Base-by-base conservation (phyloP, 1,140 invertebrate genomes). In the Brachystomella parvula region DNA sequence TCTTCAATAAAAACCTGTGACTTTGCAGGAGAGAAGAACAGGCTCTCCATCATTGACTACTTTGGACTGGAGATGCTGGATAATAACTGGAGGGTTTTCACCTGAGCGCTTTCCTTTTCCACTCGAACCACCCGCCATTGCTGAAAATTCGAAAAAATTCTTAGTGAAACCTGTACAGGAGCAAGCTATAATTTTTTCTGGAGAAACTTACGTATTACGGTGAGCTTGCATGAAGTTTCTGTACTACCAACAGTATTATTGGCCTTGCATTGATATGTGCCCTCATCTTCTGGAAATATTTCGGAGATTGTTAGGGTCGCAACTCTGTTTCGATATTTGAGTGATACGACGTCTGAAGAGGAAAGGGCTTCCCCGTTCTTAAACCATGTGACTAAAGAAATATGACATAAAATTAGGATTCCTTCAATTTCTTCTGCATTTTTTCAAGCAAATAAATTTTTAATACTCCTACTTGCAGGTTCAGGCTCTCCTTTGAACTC, bases 281-380 rank as follows among this genome's bases (percentile, higher is more conserved):
- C 93, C 76, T 92, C 92, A 78, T 96, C 93, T 80, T 95, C 92
- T 1, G 92, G 92, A 82, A 92, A 95, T 62, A 94, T 85, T 81
- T 96, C 92, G 68, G 87, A 88, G 70, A 96, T 95, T 24, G 85
- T 86, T 24, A 96, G 79, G 35, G 86, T 88, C 0, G 92, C 92
- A 47, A 90, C 82, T 30, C 91, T 88, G 75, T 88, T 89, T 76
- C 90, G 90, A 76, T 95, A 95, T 79, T 93, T 94, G 24, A 96
- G 81, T 77, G 94, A 90, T 68, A 95, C 83, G 31, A 94, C 87
- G 79, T 94, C 87, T 0, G 87, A 89, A 1, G 89, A 91, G 61
- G 82, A 84, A 33, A 92, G 78, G 15, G 79, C 73, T 80, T 88
- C 86, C 60, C 85, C 86, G 72, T 89, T 85, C 79, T 93, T 94